Evolutionary conservation across 2,797 vertebrate species (phyloP).

Genomic region (Fistularia tabacaria): DNA sequence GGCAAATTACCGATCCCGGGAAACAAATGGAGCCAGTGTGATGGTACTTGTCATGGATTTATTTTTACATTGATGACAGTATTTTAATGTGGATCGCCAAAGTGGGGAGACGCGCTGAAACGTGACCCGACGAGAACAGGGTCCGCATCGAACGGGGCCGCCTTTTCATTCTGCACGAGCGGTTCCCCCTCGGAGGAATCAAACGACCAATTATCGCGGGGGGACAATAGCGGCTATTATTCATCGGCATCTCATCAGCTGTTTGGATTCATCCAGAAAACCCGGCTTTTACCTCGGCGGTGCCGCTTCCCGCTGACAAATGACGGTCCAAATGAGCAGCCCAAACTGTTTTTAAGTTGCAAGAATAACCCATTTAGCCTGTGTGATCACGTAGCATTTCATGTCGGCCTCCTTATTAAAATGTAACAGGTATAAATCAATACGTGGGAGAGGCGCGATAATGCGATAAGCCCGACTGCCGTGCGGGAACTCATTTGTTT

Average conservation of each 20-base stretch:
- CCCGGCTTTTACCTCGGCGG: neutral
- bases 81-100: constrained; percentile 31
- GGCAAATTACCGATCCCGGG: constrained; percentile 38
- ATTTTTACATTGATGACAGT: constrained; percentile 29
- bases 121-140: constrained; percentile 3
- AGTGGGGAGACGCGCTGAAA: constrained; percentile 22
- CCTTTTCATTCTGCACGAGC: too few relatives aligned
- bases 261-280: neutral
- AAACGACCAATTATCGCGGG: constrained; percentile 19
- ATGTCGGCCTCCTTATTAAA: constrained; percentile 53
- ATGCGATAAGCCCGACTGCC: constrained; percentile 74
- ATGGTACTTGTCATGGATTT: constrained; percentile 37
- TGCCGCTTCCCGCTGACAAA: constrained; percentile 29
- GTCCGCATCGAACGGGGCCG: too few relatives aligned
- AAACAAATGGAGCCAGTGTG: constrained; percentile 50
- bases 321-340: constrained; percentile 37
- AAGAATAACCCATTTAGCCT: constrained; percentile 47
- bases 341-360: constrained; percentile 50
- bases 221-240: constrained; percentile 8
- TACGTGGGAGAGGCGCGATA: constrained; percentile 64
- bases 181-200: neutral
- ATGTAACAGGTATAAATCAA: constrained; percentile 65
- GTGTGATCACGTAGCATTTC: constrained; percentile 26
- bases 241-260: constrained; percentile 1
- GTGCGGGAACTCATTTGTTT: constrained; percentile 73